Percentiles rank a stretch among this genome's conserved stretches.
phyloP scores from a whole-genome alignment of 1,140 invertebrate species.

The Dendroctonus valens region DNA sequence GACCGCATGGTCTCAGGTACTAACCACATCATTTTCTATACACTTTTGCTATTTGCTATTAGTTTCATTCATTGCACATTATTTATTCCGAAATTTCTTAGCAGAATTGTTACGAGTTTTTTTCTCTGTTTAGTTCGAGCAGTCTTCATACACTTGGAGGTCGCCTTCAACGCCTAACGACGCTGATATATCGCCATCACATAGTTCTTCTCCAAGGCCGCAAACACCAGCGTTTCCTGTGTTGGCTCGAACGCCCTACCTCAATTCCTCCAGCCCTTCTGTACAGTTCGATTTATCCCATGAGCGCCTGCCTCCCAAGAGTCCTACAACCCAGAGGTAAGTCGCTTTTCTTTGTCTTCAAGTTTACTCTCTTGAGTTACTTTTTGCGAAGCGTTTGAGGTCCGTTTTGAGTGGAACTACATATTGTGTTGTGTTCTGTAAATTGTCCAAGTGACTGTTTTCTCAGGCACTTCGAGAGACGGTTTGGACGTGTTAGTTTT shows the following conservation, averaged over 20 bases:
- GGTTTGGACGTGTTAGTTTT: no score
- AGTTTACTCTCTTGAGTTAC: not conserved
- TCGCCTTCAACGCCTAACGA: constrained; percentile 58
- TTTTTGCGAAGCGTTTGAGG: not conserved
- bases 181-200: constrained; percentile 53
- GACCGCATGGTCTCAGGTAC: constrained; percentile 52
- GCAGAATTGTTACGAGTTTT: not conserved
- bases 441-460: no score
- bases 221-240: constrained; percentile 89
- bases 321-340: constrained; percentile 70
- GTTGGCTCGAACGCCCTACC: constrained; percentile 82
- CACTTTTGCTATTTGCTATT: constrained; percentile 7
- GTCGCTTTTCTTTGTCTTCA: constrained; percentile 32
- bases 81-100: no score
- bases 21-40: constrained; percentile 28
- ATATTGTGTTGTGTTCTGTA: no score
- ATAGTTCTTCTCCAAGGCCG: constrained; percentile 60
- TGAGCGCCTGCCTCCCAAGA: constrained; percentile 65
- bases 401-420: no score
- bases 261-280: constrained; percentile 60
- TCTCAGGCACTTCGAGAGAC: no score
- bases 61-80: no score
- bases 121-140: constrained; percentile 52
- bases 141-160: constrained; percentile 62
- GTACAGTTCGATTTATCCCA: constrained; percentile 58